phyloP scores from a whole-genome alignment of 2,797 vertebrate genomes.

The Sebastes taczanowskii region DNA sequence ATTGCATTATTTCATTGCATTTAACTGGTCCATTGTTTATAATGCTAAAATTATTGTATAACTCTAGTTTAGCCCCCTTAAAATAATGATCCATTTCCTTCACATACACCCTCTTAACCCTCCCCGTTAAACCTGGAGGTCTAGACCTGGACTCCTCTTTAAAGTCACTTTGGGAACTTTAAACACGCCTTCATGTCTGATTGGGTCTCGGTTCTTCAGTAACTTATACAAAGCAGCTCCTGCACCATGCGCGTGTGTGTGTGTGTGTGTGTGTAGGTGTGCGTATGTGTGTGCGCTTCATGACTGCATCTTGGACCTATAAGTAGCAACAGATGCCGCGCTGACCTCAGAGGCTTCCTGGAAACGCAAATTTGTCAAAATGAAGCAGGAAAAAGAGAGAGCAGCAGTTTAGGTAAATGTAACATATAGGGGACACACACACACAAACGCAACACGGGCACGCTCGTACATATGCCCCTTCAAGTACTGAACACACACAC shows the following conservation, averaged over 20 bases:
- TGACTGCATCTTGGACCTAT: constrained; percentile 82
- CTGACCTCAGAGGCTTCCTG: constrained; percentile 95
- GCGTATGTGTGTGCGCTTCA: constrained; percentile 23
- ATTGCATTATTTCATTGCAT: background rate
- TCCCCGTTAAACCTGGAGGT: constrained; percentile 7
- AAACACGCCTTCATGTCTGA: constrained; percentile 86
- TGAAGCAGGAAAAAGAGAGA: constrained; percentile 83
- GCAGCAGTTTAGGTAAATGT: constrained; percentile 87
- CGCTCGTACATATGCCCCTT: background rate
- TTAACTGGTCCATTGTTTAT: background rate
- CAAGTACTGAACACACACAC: background rate
- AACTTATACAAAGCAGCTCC: constrained; percentile 84
- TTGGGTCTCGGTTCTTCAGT: constrained; percentile 83
- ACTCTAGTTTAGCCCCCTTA: background rate
- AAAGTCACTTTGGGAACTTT: constrained; percentile 77
- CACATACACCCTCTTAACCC: constrained; percentile 15
- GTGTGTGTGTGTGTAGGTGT: background rate
- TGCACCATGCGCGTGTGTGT: constrained; percentile 13
- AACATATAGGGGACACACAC: constrained; percentile 61
- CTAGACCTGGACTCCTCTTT: constrained; percentile 60
- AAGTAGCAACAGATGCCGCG: constrained; percentile 94
- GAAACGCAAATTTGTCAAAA: constrained; percentile 95
- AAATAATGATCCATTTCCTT: constrained; percentile 23
- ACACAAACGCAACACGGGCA: background rate
- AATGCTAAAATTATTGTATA: background rate